Evolutionary conservation across 1,140 invertebrate genomes (phyloP), one percentile per base, ranked within the genome.

Genomic region (Lasioglossum albipes): DNA sequence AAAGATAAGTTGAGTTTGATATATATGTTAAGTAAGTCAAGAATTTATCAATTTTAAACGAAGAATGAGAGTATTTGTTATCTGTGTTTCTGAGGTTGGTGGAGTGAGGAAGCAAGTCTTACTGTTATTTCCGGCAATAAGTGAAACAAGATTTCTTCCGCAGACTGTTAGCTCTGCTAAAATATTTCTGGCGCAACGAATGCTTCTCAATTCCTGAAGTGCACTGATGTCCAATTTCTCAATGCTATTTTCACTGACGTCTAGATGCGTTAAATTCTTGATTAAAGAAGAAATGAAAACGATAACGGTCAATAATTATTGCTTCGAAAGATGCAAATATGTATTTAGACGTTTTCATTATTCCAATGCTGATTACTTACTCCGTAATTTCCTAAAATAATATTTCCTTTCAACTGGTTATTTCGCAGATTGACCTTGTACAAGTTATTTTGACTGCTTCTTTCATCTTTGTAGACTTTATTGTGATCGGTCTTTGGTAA

Each of bases 361-460:
- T 71, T 72, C 45, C 16, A 67, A 41, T 12, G 36, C 61, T 45
- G 41, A 16, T 57, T 62, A 94, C 94, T 95, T 94, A 97, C 96
- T 87, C 96, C 96, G 91, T 97, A 97, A 91, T 97, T 97, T 79
- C 96, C 96, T 49, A 97, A 94, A 82, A 97, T 96, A 74, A 97
- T 97, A 91, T 96, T 96, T 83, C 96, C 96, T 91, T 97, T 96
- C 9, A 97, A 91, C 83, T 95, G 95, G 91, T 97, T 97, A 81
- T 96, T 95, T 75, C 96, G 94, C 62, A 97, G 93, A 91, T 96
- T 97, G 7, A 97, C 94, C 85, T 95, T 96, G 41, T 95, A 95
- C 2, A 97, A 92, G 68, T 94, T 94, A 54, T 94, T 91, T 67
- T 90, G 87, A 90, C 91, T 90, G 73, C 86, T 90, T 87, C 93